Base-by-base conservation (phyloP, 2,113 vertebrate species). In the Nymphicus hollandicus region DNA sequence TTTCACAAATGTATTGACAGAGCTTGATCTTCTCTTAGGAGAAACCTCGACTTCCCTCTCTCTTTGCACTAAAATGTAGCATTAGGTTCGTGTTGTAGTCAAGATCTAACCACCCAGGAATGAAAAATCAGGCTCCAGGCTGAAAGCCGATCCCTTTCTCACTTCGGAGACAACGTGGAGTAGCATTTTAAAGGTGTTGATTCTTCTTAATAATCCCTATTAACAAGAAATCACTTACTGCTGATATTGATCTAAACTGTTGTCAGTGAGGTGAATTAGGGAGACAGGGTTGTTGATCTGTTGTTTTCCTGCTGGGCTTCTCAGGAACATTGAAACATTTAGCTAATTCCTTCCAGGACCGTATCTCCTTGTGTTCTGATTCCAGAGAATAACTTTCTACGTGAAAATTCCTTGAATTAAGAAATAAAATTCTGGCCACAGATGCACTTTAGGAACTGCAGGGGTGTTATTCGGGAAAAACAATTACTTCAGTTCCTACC, bases 131-230 rank as follows among this genome's bases (percentile, higher is more conserved):
- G 74, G 2, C 31, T 53, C 52, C 46, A 55, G 71, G 9, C 65
- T 65, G 77, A 91, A 84, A 95, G 44, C 73, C 20, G 46, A 6
- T 41, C 76, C 74, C 22, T 35, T 72, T 25, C 85, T 81, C 7
- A 13, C 72, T 83, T 49, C 16, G 83, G 56, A 71, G 77, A n/a
- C 80, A 43, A 46, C 1, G 1, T 49, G 70, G 44, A 95, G 53
- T 15, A 78, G 41, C 77, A 2, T 92, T 93, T 86, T 93, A 70
- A 85, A 95, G 93, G 83, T 96, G 91, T 93, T 93, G 93, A 91
- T 93, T 94, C 86, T 96, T 86, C 92, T 84, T 96, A 92, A 94
- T 94, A 96, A 96, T 92, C 80, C 77, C 93, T 73, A 65, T 92
- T 97, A 93, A 90, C 33, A 46, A 87, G 92, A 74, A 95, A 64